Evolutionary conservation across 2,888 invertebrate genomes (phyloP).

Genomic region (Fragum fragum): DNA sequence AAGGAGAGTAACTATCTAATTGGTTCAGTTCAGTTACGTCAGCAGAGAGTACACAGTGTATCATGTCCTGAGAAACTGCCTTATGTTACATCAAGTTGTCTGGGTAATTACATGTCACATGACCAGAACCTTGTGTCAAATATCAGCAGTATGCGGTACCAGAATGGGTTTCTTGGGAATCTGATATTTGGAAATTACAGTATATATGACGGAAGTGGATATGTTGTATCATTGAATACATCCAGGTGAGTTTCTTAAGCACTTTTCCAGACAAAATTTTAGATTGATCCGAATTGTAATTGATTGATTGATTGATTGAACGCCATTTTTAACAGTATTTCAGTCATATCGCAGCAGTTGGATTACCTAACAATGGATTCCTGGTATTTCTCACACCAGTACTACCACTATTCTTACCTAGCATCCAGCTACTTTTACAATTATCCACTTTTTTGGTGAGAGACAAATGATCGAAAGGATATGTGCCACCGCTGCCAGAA

Average conservation of each 20-base stretch:
- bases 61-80: slow-evolving; percentile 63
- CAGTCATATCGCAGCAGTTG: too few species aligned
- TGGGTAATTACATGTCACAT: slow-evolving; percentile 37
- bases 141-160: slow-evolving; percentile 34
- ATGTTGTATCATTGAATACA: slow-evolving; percentile 44
- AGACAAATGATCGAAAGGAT: too few species aligned
- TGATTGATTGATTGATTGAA: too few species aligned
- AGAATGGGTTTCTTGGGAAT: slow-evolving; percentile 44
- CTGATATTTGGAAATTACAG: slow-evolving; percentile 73
- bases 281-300: too few species aligned
- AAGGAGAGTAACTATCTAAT: slow-evolving; percentile 69
- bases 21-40: slow-evolving; percentile 81
- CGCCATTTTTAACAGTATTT: too few species aligned
- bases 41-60: slow-evolving; percentile 71
- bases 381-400: too few species aligned
- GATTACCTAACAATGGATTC: too few species aligned
- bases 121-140: not conserved
- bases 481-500: too few species aligned
- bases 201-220: slow-evolving; percentile 81
- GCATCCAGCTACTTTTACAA: too few species aligned
- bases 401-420: too few species aligned
- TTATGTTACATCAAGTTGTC: slow-evolving; percentile 47
- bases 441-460: too few species aligned
- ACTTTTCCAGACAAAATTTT: slow-evolving; percentile 68
- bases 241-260: slow-evolving; percentile 58